Evolutionary conservation across 1,140 invertebrate genomes (phyloP), one percentile per base, ranked within the genome.

Genomic region (Cyphomyrmex costatus): DNA sequence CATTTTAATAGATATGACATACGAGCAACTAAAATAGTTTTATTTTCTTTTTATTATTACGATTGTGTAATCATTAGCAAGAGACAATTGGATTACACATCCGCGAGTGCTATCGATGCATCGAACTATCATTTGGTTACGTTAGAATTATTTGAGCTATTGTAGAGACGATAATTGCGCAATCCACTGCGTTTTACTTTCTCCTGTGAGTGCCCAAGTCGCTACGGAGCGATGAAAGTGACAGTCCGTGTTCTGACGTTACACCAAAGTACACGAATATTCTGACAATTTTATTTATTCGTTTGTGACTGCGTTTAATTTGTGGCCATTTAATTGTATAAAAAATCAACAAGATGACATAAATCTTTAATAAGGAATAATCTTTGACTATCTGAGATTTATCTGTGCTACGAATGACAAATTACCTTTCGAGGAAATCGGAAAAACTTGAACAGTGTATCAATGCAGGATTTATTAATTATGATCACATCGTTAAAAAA

Each of bases 141-240:
- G 61, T 63, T 30, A 63, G 56, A 74, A 89, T 80, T 42, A 78
- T 84, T 89, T 42, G 30, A 77, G 46, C 27, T 70, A 73, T 63
- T 86, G 79, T 89, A 90, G 65, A 58, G 36, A 49, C 49, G 42
- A 85, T 60, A 53, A 85, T 92, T 92, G 87, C 89, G 86, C 86
- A 92, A 92, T 86, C 33, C 56, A 16, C 60, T 19, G 66, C 87
- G 68, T 89, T 83, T 87, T 91, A 92, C 90, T 92, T 91, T 92
- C 91, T 91, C 90, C 16, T 65, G 14, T 63, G 46, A 88, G 70
- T 63, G 49, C 4, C 21, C 58, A 7, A 74, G 42, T 56, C 56
- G 27, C 65, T 51, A 33, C 51, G 60, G 71, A 85, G 74, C 78
- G 87, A 87, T 73, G 85, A 92, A 91, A 91, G 91, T 85, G 76